These are phyloP conservation scores for Etheostoma nigrum DNA, from an alignment of 2,797 vertebrate species.

Conservation along the genomic window DNA sequence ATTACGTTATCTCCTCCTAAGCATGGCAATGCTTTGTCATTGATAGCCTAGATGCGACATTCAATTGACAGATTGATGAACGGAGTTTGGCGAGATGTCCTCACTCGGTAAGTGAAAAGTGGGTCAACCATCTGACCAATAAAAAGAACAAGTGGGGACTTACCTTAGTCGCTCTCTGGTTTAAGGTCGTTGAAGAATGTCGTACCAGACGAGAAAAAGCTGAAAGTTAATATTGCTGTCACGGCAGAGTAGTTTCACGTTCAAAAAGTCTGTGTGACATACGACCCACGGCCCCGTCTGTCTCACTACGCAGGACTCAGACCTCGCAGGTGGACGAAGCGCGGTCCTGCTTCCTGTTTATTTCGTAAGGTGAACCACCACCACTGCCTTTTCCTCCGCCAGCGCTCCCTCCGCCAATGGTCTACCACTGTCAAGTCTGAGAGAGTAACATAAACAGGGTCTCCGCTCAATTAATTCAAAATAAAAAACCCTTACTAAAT, in stretches of 20 bases:
- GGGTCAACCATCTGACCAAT: no score
- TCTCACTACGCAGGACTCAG: background rate
- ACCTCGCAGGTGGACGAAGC: conserved; percentile 63
- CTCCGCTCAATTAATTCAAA: conserved; percentile 30
- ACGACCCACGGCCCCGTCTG: background rate
- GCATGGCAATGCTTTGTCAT: no score
- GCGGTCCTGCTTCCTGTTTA: conserved; percentile 78
- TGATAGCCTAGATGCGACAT: background rate
- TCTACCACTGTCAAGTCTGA: background rate
- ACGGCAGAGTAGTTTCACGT: background rate
- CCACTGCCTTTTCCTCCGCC: conserved; percentile 50
- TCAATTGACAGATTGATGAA: background rate
- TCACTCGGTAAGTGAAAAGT: background rate
- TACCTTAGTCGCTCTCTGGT: conserved; percentile 46
- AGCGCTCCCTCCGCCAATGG: conserved; percentile 27
- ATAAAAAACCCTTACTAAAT: conserved; percentile 36
- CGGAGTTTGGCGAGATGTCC: conserved; percentile 12
- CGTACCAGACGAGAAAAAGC: background rate
- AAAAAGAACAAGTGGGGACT: conserved; percentile 16
- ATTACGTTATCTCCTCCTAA: background rate
- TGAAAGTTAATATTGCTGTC: conserved; percentile 32
- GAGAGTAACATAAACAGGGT: background rate
- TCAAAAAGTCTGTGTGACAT: background rate
- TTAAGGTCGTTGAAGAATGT: conserved; percentile 26
- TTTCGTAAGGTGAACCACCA: conserved; percentile 59